These are phyloP conservation scores for Corticium candelabrum DNA, from an alignment of 37 sponge, comb jelly and placozoan species.

Conservation along the genomic window DNA sequence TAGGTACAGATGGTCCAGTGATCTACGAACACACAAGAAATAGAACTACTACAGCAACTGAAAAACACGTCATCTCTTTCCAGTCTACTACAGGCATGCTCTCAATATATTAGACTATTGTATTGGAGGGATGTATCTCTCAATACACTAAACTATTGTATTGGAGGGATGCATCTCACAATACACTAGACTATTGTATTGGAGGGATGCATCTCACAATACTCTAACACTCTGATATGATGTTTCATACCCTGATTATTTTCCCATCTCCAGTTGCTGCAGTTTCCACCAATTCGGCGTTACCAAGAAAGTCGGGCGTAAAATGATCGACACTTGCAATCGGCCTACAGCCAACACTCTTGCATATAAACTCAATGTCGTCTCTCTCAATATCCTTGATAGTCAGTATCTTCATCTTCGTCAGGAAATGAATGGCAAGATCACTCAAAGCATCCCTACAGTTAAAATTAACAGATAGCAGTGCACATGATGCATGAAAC, in stretches of 20 bases:
- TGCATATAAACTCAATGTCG: slow-evolving; percentile 92
- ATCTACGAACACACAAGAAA: slow-evolving; percentile 26
- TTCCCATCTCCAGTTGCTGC: slow-evolving; percentile 73
- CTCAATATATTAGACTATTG: too few species aligned
- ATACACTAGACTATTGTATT: too few species aligned
- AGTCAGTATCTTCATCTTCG: slow-evolving; percentile 94
- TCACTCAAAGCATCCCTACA: slow-evolving; percentile 92
- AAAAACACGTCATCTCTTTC: background rate
- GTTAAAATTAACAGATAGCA: background rate
- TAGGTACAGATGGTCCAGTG: slow-evolving; percentile 47
- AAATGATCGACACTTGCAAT: slow-evolving; percentile 96
- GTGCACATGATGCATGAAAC: background rate
- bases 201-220: too few species aligned
- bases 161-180: too few species aligned
- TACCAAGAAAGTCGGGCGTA: slow-evolving; percentile 82
- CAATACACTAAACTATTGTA: too few species aligned
- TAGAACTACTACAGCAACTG: too few species aligned
- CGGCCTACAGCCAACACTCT: slow-evolving; percentile 88
- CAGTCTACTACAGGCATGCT: too few species aligned
- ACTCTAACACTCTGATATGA: too few species aligned
- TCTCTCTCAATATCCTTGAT: slow-evolving; percentile 93
- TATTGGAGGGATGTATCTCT: too few species aligned
- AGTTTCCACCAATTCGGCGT: slow-evolving; percentile 89
- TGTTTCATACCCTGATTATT: slow-evolving; percentile 67
- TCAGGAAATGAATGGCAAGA: slow-evolving; percentile 90